These are phyloP conservation scores for Mus spicilegus DNA, from an alignment of 2,113 vertebrate species.

Conservation along the genomic window DNA sequence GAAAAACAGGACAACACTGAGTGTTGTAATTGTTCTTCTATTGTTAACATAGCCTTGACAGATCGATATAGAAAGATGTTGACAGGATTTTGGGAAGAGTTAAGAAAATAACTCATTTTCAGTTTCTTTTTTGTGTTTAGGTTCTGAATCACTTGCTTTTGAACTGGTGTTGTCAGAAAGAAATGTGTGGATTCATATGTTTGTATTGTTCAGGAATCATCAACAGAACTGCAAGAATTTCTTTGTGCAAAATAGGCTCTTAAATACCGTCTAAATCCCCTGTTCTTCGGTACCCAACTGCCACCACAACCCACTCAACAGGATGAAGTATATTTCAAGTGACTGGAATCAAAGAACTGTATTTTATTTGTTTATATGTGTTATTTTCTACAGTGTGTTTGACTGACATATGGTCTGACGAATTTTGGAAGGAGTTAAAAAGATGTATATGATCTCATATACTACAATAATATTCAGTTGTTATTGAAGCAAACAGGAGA, in stretches of 20 bases:
- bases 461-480: neutral
- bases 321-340: neutral
- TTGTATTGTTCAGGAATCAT: neutral
- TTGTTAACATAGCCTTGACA: neutral
- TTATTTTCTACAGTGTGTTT: neutral
- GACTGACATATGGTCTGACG: neutral
- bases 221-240: neutral
- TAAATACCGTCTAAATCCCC: neutral
- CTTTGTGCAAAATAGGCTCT: neutral
- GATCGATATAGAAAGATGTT: neutral
- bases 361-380: neutral
- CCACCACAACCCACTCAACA: neutral
- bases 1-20: neutral
- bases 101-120: conserved; percentile 34
- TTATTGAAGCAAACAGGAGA: too few relatives aligned
- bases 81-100: neutral
- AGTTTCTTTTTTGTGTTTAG: neutral
- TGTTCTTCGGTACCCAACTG: neutral
- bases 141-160: conserved; percentile 31
- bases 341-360: neutral
- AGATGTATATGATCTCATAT: neutral
- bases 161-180: neutral
- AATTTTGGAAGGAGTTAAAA: neutral
- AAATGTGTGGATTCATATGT: neutral
- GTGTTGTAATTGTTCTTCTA: neutral